These are phyloP conservation scores for Euplagia quadripunctaria DNA, from an alignment of 2,888 invertebrate genomes.

Conservation along the genomic window DNA sequence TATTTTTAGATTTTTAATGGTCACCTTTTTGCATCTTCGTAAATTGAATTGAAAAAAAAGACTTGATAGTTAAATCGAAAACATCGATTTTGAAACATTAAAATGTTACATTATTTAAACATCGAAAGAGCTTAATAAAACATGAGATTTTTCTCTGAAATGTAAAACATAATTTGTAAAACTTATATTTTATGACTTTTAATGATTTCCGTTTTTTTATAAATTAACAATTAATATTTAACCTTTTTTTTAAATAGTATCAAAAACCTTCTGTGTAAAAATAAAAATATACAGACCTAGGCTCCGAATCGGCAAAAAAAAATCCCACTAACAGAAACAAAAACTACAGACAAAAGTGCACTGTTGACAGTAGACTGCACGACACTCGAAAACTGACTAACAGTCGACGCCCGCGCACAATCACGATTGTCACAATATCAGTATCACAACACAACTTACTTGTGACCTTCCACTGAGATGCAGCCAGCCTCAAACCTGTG, in stretches of 20 bases:
- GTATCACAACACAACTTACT: constrained; percentile 52
- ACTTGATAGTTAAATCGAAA: no score
- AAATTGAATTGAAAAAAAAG: no score
- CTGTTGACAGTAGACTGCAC: constrained; percentile 31
- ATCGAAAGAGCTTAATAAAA: neutral
- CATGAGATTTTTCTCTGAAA: neutral
- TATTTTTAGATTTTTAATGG: no score
- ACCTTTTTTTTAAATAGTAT: neutral
- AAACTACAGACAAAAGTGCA: neutral
- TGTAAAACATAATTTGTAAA: neutral
- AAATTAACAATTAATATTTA: neutral
- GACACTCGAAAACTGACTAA: constrained; percentile 46
- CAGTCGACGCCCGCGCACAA: constrained; percentile 39
- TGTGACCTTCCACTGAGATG: constrained; percentile 41
- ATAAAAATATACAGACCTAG: constrained; percentile 3
- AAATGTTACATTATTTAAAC: no score
- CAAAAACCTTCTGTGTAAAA: neutral
- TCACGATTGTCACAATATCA: constrained; percentile 45
- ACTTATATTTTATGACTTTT: neutral
- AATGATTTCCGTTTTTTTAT: neutral
- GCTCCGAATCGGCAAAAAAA: neutral
- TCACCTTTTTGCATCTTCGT: no score
- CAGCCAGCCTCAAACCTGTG: constrained; percentile 10
- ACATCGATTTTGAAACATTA: no score
- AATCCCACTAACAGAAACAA: neutral